Conservation (phyloP, 2,797 vertebrate species). For the Poeciliopsis gracilis region DNA sequence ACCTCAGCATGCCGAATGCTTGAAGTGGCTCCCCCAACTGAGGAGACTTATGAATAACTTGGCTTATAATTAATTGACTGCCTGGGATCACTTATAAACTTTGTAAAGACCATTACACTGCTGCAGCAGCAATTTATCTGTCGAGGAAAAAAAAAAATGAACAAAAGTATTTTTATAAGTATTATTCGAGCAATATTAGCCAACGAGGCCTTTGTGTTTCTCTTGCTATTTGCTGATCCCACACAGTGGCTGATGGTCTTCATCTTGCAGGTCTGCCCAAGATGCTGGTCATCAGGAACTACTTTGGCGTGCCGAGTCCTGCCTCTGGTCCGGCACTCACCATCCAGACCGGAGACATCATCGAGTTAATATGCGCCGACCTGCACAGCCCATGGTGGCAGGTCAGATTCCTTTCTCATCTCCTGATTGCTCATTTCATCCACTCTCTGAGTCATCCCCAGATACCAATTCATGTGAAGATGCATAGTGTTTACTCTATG, state of each 20-base stretch:
- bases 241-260: not conserved
- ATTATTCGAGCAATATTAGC: not conserved
- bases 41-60: not conserved
- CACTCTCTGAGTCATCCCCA: not conserved
- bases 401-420: slow-evolving; percentile 76
- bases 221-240: no score
- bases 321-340: slow-evolving; percentile 84
- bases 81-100: not conserved
- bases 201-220: not conserved
- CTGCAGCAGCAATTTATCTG: not conserved
- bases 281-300: slow-evolving; percentile 92
- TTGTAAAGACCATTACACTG: not conserved
- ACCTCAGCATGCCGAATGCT: not conserved
- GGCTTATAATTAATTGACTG: not conserved
- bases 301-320: slow-evolving; percentile 86
- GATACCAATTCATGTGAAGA: not conserved
- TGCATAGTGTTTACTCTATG: not conserved
- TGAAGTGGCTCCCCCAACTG: not conserved
- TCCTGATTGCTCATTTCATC: slow-evolving; percentile 13
- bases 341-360: slow-evolving; percentile 89
- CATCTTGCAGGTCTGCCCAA: slow-evolving; percentile 88
- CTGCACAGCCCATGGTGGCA: slow-evolving; percentile 95
- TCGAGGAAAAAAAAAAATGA: no score
- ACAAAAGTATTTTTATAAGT: not conserved
- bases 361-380: slow-evolving; percentile 90